Evolutionary conservation across 2,888 invertebrate species (phyloP), one percentile per base, ranked within the genome.

Genomic region (Entomobrya multifasciata): DNA sequence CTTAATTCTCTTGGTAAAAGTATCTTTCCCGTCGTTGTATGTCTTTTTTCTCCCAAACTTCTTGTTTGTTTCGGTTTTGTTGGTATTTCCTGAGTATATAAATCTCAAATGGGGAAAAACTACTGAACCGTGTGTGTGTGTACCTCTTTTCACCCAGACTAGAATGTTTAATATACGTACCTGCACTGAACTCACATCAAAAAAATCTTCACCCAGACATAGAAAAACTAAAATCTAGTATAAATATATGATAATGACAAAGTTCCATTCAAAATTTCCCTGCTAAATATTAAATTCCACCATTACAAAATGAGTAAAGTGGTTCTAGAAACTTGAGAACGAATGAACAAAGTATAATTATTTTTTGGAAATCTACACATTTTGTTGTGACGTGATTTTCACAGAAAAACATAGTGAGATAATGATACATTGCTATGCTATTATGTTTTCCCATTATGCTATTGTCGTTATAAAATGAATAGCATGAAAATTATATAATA

Each of bases 101-200:
- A 62, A 62, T 62, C 62, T 62, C 30, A n/a, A 27, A 62, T 30
- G 55, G 36, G 15, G 30, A 62, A 36, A n/a, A 62, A 27, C 27
- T 17, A 36, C 17, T 36, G 17, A n/a, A 62, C 62, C 62, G 17
- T 62, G 36, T 36, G 36, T 8, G 17, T 62, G 36, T 36, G 36
- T 8, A 36, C 36, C 36, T 6, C 36, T 36, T 6, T 6, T 36
- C 4, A 36, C 36, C 36, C 36, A 36, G 36, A 36, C 36, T 36
- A 36, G 36, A 36, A 36, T 4, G 36, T n/a, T n/a, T n/a, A n/a
- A n/a, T n/a, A n/a, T n/a, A 36, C 36, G 36, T 36, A 36, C n/a
- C n/a, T n/a, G n/a, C n/a, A n/a, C n/a, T 36, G 8, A 36, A 6
- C 36, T 36, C 36, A 36, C 36, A 6, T 6, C 36, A 36, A 36